Evolutionary conservation across 2,888 invertebrate genomes (phyloP).

Genomic region (Coecobrya sp.): DNA sequence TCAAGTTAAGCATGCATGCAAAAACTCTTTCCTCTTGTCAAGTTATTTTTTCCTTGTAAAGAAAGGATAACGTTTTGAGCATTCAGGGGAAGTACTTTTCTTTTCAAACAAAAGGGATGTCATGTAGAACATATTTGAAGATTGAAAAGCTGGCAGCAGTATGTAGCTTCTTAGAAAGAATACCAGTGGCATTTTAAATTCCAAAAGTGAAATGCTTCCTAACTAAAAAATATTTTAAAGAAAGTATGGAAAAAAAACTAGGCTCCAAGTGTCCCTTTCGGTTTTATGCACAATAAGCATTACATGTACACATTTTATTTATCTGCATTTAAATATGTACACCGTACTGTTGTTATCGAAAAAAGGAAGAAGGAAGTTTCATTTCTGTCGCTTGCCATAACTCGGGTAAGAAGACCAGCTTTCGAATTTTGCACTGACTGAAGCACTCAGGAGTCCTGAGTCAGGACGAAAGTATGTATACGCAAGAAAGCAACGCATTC

Average conservation of each 20-base stretch:
- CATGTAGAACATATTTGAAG: conserved; percentile 49
- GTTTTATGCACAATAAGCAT: background rate
- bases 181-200: background rate
- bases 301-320: background rate
- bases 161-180: background rate
- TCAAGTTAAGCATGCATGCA: conserved; percentile 1
- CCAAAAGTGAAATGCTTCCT: background rate
- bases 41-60: background rate
- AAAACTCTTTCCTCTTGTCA: conserved; percentile 21
- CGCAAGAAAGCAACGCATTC: background rate
- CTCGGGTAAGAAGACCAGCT: background rate
- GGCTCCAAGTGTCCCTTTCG: background rate
- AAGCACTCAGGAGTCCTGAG: too few relatives aligned
- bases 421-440: conserved; percentile 13
- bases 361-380: background rate
- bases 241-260: background rate
- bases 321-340: background rate
- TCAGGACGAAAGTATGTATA: background rate
- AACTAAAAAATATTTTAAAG: background rate
- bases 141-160: conserved; percentile 52
- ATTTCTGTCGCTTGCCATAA: background rate
- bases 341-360: background rate
- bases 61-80: background rate
- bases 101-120: conserved; percentile 51
- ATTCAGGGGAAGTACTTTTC: conserved; percentile 13